phyloP scores from a whole-genome alignment of 2,113 vertebrate species.

The Globicephala melas region DNA sequence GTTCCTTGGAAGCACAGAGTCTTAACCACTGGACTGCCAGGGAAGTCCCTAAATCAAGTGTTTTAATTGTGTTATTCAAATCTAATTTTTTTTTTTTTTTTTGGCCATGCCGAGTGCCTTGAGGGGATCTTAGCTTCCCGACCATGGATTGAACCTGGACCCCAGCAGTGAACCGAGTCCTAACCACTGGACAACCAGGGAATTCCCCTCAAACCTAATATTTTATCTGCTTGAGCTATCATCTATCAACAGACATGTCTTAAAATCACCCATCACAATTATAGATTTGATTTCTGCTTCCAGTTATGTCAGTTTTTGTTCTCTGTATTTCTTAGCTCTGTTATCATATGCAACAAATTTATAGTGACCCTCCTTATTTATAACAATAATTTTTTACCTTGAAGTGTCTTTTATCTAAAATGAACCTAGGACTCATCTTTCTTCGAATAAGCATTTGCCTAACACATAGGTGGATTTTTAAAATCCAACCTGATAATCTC shows the following conservation, averaged over 20 bases:
- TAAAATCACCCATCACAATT: background rate
- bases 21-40: no score
- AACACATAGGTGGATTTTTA: background rate
- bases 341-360: background rate
- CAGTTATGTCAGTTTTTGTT: background rate
- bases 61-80: constrained; percentile 1
- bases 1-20: no score
- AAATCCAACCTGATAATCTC: background rate
- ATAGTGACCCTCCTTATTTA: background rate
- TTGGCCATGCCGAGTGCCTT: no score
- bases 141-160: no score
- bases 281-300: background rate
- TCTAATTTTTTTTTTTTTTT: background rate
- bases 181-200: no score
- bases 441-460: background rate
- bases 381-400: background rate
- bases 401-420: background rate
- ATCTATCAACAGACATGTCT: background rate
- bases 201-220: background rate
- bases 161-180: no score
- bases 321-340: background rate
- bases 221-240: background rate
- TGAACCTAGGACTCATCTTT: background rate
- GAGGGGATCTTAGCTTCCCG: no score
- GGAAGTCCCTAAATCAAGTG: no score